These are phyloP conservation scores for Mallotus villosus DNA, from an alignment of 2,797 vertebrate species.

Conservation along the genomic window DNA sequence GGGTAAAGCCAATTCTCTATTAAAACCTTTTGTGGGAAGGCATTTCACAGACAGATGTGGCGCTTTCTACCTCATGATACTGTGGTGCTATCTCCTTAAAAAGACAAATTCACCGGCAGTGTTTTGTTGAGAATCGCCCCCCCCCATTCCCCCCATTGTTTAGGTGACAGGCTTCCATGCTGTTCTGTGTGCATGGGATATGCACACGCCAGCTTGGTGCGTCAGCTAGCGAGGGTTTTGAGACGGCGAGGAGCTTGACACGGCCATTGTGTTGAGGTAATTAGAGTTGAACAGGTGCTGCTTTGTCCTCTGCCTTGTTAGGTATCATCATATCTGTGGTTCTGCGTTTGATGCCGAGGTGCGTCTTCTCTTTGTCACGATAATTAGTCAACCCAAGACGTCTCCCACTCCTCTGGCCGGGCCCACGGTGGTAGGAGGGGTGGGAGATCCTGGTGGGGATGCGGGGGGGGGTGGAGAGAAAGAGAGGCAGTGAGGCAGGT, in stretches of 20 bases:
- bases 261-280: conserved; percentile 55
- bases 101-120: neutral
- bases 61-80: neutral
- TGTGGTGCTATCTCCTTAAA: neutral
- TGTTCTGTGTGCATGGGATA: neutral
- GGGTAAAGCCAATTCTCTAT: neutral
- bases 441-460: neutral
- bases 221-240: conserved; percentile 28
- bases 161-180: neutral
- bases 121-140: neutral
- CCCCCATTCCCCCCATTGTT: neutral
- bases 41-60: neutral
- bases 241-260: conserved; percentile 43
- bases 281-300: conserved; percentile 72
- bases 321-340: conserved; percentile 61
- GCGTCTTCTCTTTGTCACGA: conserved; percentile 63
- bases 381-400: conserved; percentile 70
- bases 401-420: conserved; percentile 44
- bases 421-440: conserved; percentile 44
- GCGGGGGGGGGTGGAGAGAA: neutral
- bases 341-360: conserved; percentile 61
- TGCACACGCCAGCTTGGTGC: conserved; percentile 13
- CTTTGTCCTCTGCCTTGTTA: conserved; percentile 65
- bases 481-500: conserved; percentile 30
- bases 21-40: neutral